Base-by-base conservation (phyloP, 2,113 vertebrate genomes). In the Sterna hirundo region DNA sequence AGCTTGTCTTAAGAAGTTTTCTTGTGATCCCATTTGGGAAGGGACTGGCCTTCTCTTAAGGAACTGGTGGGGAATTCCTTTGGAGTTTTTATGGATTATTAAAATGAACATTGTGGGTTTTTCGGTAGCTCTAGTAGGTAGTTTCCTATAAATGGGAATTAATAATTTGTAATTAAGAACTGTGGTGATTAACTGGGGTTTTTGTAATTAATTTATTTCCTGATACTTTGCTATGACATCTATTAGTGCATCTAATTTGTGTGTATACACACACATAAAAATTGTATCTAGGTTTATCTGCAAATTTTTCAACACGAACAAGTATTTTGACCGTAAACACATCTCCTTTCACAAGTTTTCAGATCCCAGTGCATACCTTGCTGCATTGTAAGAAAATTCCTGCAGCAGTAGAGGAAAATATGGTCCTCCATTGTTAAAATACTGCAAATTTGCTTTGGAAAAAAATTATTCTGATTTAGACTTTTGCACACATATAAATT, bases 81-180 rank as follows among this genome's bases (percentile, higher is more conserved):
- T 44, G 79, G n/a, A 55, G 54, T 36, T 87, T 89, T 89, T 46
- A 69, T 27, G 58, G 25, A 74, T 22, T 75, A 57, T 58, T 70
- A 46, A 71, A 88, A 88, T 30, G 17, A 65, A 46, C 6, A 27
- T 16, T 54, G 6, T 25, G 38, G 4, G 0, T 13, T 2, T 92
- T 84, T 47, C 7, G 1, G 76, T 80, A 86, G 36, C 8, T 71
- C 15, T 49, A 52, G 40, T 26, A 69, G 5, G 21, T 66, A 72
- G 6, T 46, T 96, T 92, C 81, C 36, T 58, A 20, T 60, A 91
- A 78, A 90, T 72, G 44, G 4, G 46, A 54, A 93, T 89, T 64
- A 64, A 30, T 75, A 30, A 65, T 54, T 64, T 54, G 8, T 77
- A 49, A 19, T 42, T 68, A 72, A 23, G 13, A 52, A 57, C 22